Evolutionary conservation across 2,113 vertebrate genomes (phyloP).

Genomic region (Empidonax traillii): DNA sequence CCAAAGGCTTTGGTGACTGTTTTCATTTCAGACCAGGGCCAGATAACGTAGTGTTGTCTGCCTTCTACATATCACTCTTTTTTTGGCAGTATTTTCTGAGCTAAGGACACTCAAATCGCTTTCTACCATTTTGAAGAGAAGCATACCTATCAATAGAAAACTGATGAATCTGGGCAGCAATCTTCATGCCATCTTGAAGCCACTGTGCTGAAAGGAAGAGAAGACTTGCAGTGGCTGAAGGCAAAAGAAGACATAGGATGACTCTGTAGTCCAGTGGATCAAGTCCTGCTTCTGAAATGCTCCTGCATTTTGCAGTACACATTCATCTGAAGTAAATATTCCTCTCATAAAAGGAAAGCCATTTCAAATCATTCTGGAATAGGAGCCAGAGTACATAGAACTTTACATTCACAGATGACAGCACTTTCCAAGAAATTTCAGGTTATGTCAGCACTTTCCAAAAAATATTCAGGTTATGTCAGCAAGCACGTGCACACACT

Average conservation of each 20-base stretch:
- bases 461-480: neutral
- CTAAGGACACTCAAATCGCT: neutral
- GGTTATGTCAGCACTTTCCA: neutral
- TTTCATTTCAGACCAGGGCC: neutral
- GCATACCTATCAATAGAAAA: neutral
- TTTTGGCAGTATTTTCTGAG: neutral
- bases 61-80: neutral
- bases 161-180: neutral
- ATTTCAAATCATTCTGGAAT: neutral
- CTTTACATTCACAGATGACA: neutral
- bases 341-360: neutral
- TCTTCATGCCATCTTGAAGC: neutral
- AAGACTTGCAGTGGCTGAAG: neutral
- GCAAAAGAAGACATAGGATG: neutral
- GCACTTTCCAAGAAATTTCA: neutral
- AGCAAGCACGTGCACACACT: accelerated
- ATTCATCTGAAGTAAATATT: neutral
- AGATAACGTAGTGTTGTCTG: neutral
- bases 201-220: neutral
- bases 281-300: neutral
- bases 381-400: neutral
- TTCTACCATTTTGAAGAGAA: neutral
- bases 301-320: neutral
- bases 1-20: neutral
- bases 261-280: neutral